Evolutionary conservation across 2,797 vertebrate genomes (phyloP), one percentile per base, ranked within the genome.

Genomic region (Crenichthys baileyi): DNA sequence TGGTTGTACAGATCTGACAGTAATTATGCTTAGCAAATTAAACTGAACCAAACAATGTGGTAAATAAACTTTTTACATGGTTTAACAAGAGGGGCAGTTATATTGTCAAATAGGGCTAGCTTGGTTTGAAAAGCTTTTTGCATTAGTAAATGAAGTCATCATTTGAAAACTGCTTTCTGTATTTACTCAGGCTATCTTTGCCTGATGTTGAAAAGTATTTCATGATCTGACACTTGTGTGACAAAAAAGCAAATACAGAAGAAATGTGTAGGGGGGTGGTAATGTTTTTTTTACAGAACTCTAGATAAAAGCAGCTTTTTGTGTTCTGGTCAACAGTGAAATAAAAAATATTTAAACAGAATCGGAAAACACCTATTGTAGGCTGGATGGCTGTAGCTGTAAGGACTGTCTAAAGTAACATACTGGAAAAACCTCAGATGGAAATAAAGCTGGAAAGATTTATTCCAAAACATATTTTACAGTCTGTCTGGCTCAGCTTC

Each of bases 311-410:
- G 36, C 36, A 12, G 36, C 5, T 6, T 36, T 63, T 63, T 41
- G 41, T 24, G 63, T 11, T 41, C 39, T 22, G 3, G 22, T 8
- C 8, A n/a, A 20, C 24, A 39, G 7, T 22, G 60, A 29, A 18
- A 31, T 36, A 13, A 36, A 58, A 58, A 77, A 68, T 77, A 26
- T 61, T 80, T 31, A 84, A 75, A 83, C 31, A 53, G 48, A 31
- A 92, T 80, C 67, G 84, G 53, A 85, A 67, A 82, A 60, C 65
- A 74, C 56, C 73, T 79, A 79, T 78, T 71, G 78, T 80, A 50
- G 91, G 90, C 84, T 87, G 84, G 89, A 87, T 86, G 81, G 83
- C 81, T 87, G 79, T 71, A 82, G 84, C 87, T 90, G 70, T 88
- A 88, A 88, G 63, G 74, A 63, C 72, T 80, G 86, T 90, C 89